Conservation (phyloP, 2,888 invertebrate species). For the Andrena trimmerana region DNA sequence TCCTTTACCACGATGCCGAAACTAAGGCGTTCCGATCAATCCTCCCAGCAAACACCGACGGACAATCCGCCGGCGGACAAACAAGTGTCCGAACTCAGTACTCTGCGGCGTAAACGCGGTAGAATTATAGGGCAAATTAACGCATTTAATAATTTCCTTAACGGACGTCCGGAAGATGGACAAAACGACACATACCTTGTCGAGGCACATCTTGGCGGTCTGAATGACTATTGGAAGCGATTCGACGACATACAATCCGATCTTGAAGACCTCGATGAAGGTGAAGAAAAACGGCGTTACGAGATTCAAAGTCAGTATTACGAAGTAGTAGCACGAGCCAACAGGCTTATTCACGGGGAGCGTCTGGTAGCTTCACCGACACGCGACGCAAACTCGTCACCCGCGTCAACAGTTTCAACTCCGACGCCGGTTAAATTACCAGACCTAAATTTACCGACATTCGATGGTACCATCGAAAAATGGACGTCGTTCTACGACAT, state of each 20-base stretch:
- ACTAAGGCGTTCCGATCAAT: background rate
- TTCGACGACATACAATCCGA: background rate
- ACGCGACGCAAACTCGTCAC: background rate
- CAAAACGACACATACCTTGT: background rate
- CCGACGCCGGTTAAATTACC: constrained; percentile 1
- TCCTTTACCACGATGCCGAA: background rate
- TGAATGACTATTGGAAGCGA: background rate
- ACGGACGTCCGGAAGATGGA: background rate
- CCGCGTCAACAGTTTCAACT: background rate
- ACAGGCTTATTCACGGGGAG: background rate
- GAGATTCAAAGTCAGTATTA: background rate
- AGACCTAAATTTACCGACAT: background rate
- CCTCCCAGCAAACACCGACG: background rate
- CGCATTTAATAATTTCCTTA: background rate
- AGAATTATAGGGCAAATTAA: background rate
- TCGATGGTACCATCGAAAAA: constrained; percentile 14
- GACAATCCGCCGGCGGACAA: background rate
- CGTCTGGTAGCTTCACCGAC: background rate
- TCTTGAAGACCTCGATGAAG: background rate
- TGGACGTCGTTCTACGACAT: constrained; percentile 12
- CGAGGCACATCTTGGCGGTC: background rate
- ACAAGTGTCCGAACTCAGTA: background rate
- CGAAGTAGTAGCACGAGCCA: background rate
- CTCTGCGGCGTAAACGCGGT: background rate
- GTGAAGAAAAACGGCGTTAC: background rate